These are phyloP conservation scores for Hydrocynus forskahlii DNA, from an alignment of 2,797 vertebrate genomes.

Conservation along the genomic window DNA sequence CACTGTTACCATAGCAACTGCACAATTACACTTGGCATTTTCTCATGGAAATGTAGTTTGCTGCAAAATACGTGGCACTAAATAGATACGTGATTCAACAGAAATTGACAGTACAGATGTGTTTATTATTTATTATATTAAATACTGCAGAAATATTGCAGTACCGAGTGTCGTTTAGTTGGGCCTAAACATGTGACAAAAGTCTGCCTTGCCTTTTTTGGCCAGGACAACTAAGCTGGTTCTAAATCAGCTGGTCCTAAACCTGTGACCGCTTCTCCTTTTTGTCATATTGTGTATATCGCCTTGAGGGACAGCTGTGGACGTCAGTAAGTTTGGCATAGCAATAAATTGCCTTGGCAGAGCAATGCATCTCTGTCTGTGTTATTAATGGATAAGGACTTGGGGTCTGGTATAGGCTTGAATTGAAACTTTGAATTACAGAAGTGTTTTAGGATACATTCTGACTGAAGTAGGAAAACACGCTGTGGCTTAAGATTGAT, in stretches of 20 bases:
- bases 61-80: no score
- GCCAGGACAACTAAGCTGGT: no score
- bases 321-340: slow-evolving; percentile 6
- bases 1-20: no score
- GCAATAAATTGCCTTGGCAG: background rate
- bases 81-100: no score
- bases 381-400: background rate
- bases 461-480: background rate
- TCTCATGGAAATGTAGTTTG: no score
- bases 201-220: no score
- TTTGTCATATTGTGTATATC: background rate
- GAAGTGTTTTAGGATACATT: background rate
- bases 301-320: background rate
- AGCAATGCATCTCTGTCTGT: background rate
- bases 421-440: background rate
- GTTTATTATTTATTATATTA: no score
- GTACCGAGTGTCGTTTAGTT: no score
- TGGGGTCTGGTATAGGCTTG: background rate
- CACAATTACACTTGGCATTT: no score
- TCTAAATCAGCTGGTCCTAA: background rate
- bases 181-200: background rate
- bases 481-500: background rate
- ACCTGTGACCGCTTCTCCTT: background rate
- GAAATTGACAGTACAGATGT: no score
- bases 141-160: no score